Conservation (phyloP, 2,113 vertebrate genomes). For the Nothoprocta pentlandii region DNA sequence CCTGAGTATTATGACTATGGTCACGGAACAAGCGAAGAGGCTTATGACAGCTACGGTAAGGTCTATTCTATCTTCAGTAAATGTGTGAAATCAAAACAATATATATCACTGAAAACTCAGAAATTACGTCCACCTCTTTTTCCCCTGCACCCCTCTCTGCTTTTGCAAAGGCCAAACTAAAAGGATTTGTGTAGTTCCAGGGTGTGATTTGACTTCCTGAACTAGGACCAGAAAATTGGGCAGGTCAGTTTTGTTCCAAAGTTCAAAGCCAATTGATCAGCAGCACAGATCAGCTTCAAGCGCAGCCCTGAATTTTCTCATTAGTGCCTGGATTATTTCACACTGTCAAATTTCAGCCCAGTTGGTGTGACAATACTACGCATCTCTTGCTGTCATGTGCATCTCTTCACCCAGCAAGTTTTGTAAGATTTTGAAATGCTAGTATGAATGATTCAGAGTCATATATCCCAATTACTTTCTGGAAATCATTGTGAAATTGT, state of each 20-base stretch:
- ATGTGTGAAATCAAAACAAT: slow-evolving; percentile 56
- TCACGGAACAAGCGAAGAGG: slow-evolving; percentile 90
- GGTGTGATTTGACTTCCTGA: slow-evolving; percentile 33
- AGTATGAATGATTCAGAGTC: not conserved
- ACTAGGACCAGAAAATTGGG: slow-evolving; percentile 51
- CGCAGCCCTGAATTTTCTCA: slow-evolving; percentile 27
- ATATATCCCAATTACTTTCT: not conserved
- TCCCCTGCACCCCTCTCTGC: not conserved
- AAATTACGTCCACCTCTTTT: slow-evolving; percentile 51
- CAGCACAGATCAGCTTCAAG: slow-evolving; percentile 51
- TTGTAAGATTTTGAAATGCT: not conserved
- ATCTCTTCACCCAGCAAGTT: not conserved
- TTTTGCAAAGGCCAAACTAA: slow-evolving; percentile 46
- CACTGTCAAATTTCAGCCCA: slow-evolving; percentile 16
- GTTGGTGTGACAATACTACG: not conserved
- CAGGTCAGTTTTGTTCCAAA: slow-evolving; percentile 69
- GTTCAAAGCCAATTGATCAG: slow-evolving; percentile 70
- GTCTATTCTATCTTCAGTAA: slow-evolving; percentile 45
- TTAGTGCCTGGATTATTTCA: slow-evolving; percentile 37
- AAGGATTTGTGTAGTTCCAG: slow-evolving; percentile 67
- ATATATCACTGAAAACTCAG: slow-evolving; percentile 56
- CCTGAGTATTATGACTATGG: slow-evolving; percentile 96
- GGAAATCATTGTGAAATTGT: not conserved
- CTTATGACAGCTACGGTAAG: slow-evolving; percentile 97
- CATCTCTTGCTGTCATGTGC: not conserved